Evolutionary conservation across 2,797 vertebrate species (phyloP).

Genomic region (Takifugu ocellatus): DNA sequence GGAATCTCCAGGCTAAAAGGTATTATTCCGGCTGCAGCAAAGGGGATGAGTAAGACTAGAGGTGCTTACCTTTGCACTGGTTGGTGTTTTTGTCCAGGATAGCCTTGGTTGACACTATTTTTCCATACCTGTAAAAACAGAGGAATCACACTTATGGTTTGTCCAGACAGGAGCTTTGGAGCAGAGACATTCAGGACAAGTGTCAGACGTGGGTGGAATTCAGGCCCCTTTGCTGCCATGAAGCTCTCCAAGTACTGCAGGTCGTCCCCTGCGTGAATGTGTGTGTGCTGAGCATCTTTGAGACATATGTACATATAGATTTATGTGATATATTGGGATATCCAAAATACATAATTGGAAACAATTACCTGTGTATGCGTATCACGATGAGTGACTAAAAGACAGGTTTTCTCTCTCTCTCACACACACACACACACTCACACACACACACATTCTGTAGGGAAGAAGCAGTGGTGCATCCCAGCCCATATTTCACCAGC

Average conservation of each 20-base stretch:
- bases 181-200: conserved; percentile 18
- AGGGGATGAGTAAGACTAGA: conserved; percentile 27
- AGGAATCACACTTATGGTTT: conserved; percentile 29
- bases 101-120: conserved; percentile 98
- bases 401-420: conserved; percentile 5
- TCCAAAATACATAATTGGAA: conserved; percentile 13
- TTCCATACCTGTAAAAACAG: conserved; percentile 85
- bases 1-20: conserved; percentile 23
- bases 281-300: neutral
- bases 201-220: neutral
- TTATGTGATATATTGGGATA: conserved; percentile 9
- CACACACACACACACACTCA: conserved; percentile 1
- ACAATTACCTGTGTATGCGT: conserved; percentile 34
- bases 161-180: conserved; percentile 9
- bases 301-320: conserved; percentile 16
- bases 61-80: conserved; percentile 93
- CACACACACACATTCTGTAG: conserved; percentile 46
- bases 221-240: neutral
- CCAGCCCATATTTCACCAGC: conserved; percentile 76
- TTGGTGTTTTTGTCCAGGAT: conserved; percentile 99
- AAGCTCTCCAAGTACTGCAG: neutral
- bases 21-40: conserved; percentile 1
- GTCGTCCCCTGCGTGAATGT: neutral
- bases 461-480: conserved; percentile 71
- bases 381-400: conserved; percentile 40